phyloP scores from a whole-genome alignment of 1,140 invertebrate species.

The Drosophila melanica region DNA sequence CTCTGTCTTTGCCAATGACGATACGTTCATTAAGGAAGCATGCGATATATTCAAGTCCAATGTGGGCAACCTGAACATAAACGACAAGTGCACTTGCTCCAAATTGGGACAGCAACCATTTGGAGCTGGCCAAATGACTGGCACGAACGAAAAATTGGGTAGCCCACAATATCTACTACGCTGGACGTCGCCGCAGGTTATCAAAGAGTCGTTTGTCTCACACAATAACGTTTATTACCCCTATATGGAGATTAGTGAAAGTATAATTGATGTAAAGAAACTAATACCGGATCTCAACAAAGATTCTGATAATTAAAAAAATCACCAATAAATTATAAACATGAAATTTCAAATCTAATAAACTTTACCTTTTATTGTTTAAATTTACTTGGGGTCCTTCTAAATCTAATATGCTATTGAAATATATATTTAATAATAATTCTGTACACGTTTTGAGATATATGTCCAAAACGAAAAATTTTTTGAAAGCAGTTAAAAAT shows the following conservation, averaged over 20 bases:
- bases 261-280: background rate
- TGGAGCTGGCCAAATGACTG: constrained; percentile 96
- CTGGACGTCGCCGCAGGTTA: constrained; percentile 95
- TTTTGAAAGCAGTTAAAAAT: background rate
- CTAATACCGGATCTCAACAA: background rate
- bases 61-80: constrained; percentile 99
- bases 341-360: too few species aligned
- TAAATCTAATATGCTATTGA: too few species aligned
- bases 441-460: constrained; percentile 3
- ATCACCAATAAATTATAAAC: background rate
- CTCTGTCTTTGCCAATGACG: constrained; percentile 95
- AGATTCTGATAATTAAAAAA: background rate
- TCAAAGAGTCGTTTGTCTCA: constrained; percentile 96
- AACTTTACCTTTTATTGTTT: background rate
- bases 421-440: too few species aligned
- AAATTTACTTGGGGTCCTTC: too few species aligned
- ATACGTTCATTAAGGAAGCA: constrained; percentile 90
- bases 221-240: constrained; percentile 93
- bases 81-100: constrained; percentile 99
- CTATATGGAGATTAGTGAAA: constrained; percentile 89
- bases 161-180: constrained; percentile 96
- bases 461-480: background rate
- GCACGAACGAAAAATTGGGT: constrained; percentile 99
- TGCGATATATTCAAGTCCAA: constrained; percentile 91
- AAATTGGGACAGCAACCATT: constrained; percentile 99